These are phyloP conservation scores for Synanthedon tipuliformis DNA, from an alignment of 2,888 invertebrate genomes.

Conservation along the genomic window DNA sequence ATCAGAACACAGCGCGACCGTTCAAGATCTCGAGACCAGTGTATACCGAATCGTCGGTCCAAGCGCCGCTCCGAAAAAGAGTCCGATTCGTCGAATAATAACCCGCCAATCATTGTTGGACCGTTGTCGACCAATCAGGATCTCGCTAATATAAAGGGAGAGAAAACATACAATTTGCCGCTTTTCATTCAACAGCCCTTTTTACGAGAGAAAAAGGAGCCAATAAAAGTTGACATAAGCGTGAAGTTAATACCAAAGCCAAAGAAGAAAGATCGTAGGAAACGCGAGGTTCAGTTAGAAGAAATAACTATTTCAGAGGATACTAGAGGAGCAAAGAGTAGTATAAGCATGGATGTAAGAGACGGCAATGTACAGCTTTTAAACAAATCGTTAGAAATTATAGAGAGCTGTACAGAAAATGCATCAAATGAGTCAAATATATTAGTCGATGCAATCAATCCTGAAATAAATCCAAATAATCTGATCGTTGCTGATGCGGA, in stretches of 20 bases:
- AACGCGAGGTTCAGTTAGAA: conserved; percentile 36
- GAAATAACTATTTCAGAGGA: conserved; percentile 33
- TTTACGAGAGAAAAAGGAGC: conserved; percentile 75
- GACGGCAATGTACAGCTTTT: conserved; percentile 44
- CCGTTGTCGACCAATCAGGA: conserved; percentile 65
- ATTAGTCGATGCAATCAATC: neutral
- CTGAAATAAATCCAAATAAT: too few species aligned
- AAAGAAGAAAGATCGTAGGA: conserved; percentile 54
- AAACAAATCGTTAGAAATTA: conserved; percentile 41
- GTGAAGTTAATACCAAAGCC: conserved; percentile 79
- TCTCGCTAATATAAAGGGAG: conserved; percentile 51
- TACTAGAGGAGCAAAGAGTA: conserved; percentile 45
- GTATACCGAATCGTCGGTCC: conserved; percentile 42
- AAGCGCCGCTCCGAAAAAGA: conserved; percentile 66
- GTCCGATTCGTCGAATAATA: conserved; percentile 71
- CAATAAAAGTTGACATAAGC: conserved; percentile 82
- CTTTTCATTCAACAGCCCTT: conserved; percentile 71
- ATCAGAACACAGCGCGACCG: conserved; percentile 69
- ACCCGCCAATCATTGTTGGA: conserved; percentile 57
- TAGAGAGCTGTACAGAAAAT: conserved; percentile 14
- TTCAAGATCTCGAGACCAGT: conserved; percentile 51
- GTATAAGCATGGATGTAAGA: conserved; percentile 58
- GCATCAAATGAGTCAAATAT: conserved; percentile 1
- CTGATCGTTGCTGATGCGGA: too few species aligned
- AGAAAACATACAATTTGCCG: conserved; percentile 58